Percentiles rank a stretch among this genome's conserved stretches.
Evolutionary conservation across 2,113 vertebrate genomes (phyloP).

Genomic region (Oreochromis aureus): DNA sequence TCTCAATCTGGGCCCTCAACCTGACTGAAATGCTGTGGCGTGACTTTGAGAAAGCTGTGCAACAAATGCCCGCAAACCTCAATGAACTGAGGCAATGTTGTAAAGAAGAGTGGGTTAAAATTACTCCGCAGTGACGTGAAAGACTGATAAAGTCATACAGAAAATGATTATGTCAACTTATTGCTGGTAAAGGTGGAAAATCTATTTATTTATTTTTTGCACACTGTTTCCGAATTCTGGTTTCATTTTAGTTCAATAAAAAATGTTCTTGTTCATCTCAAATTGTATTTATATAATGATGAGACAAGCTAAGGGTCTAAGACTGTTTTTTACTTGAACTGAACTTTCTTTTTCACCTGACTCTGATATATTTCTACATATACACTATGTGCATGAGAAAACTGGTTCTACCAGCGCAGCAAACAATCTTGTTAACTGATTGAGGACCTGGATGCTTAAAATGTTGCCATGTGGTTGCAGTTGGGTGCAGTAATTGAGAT

Average conservation of each 20-base stretch:
- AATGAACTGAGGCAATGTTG: background rate
- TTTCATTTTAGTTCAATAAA: background rate
- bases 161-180: background rate
- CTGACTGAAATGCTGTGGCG: accelerated
- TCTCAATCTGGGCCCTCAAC: background rate
- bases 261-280: background rate
- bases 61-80: background rate
- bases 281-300: background rate
- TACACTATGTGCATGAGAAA: background rate
- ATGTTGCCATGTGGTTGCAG: background rate
- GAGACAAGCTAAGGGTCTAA: accelerated
- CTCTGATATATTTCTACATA: background rate
- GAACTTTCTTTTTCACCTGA: background rate
- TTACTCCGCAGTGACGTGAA: background rate
- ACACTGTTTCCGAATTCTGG: accelerated
- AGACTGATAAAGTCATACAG: background rate
- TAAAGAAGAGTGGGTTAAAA: background rate
- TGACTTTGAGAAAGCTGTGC: background rate
- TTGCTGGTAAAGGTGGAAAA: background rate
- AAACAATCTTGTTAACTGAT: accelerated
- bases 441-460: background rate
- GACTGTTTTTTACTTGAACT: background rate
- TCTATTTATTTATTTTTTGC: accelerated
- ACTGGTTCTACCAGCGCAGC: accelerated
- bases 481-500: background rate